Percentiles rank a stretch among this genome's conserved stretches.
Evolutionary conservation across 1,140 invertebrate genomes (phyloP).

Genomic region (Pectinophora gossypiella): DNA sequence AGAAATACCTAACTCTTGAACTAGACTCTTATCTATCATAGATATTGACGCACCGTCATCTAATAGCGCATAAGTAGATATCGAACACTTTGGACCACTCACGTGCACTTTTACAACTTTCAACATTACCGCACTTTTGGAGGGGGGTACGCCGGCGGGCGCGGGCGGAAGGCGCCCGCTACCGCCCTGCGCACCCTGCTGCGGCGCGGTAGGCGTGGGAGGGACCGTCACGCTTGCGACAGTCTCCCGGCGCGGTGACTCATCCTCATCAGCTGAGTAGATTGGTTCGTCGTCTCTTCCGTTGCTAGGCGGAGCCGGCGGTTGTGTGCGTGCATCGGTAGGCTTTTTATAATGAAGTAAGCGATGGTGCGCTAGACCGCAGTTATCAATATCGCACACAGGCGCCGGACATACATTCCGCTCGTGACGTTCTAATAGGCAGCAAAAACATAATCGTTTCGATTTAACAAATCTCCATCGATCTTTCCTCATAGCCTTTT

Average conservation of each 20-base stretch:
- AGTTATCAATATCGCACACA: constrained; percentile 17
- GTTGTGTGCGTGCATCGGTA: no score
- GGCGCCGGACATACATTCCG: constrained; percentile 12
- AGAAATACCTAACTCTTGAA: not conserved
- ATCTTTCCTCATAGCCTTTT: not conserved
- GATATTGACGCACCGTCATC: not conserved
- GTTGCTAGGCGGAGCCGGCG: no score
- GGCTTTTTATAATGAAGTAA: not conserved
- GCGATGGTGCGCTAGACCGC: constrained; percentile 20
- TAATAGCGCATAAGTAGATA: not conserved
- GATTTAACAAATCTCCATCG: no score
- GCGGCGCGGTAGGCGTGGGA: not conserved
- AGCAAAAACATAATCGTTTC: no score
- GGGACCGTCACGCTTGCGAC: not conserved
- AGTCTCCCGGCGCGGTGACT: not conserved
- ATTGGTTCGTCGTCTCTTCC: no score
- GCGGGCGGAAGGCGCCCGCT: not conserved
- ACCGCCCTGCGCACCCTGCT: not conserved
- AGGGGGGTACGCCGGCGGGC: not conserved
- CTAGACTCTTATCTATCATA: not conserved
- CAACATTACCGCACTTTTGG: not conserved
- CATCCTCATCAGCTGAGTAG: no score
- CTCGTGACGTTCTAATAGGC: constrained; percentile 3
- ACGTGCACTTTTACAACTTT: not conserved
- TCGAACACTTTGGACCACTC: not conserved